Evolutionary conservation across 2,797 vertebrate genomes (phyloP), one percentile per base, ranked within the genome.

Genomic region (Pygocentrus nattereri): DNA sequence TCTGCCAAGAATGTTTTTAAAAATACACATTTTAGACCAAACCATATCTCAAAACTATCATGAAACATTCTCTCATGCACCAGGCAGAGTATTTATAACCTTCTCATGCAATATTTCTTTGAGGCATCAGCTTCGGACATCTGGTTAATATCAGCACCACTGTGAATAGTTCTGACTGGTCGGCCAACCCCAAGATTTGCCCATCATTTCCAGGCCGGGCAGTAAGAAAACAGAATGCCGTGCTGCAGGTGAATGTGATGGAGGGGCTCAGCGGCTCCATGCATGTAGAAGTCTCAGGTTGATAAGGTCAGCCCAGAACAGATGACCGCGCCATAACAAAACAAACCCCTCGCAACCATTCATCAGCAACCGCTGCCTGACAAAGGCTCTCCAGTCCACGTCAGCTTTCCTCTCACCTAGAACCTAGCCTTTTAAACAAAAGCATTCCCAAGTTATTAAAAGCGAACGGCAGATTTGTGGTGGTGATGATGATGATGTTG

Each of bases 391-490:
- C 21, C 16, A 30, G 41, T 21, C 23, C 44, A 10, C 49, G n/a
- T 27, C 72, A 25, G 19, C n/a, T 31, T 65, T 44, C 21, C 41
- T 23, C 44, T 81, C n/a, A 61, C 12, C 18, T 31, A 31, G 15
- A 31, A 27, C 44, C 30, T 27, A 50, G 4, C 21, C 50, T 62
- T 54, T 56, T 59, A 81, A 59, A 19, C 44, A 34, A 70, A 30
- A 62, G 52, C 12, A 5, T 27, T 6, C 34, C 34, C 2, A 34
- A 30, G n/a, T n/a, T 47, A 62, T 81, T 70, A 23, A 61, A 81
- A 75, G 67, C 72, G 50, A 75, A 70, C 58, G 23, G 27, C 30
- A 76, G 41, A 76, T 49, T 15, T 50, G 52, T 13, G 27, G 30
- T 62, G 59, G 30, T 27, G 23, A 31, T 21, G 30, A 50, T 12